These are phyloP conservation scores for Marisa cornuarietis DNA, from an alignment of 1,140 invertebrate genomes.

Conservation along the genomic window DNA sequence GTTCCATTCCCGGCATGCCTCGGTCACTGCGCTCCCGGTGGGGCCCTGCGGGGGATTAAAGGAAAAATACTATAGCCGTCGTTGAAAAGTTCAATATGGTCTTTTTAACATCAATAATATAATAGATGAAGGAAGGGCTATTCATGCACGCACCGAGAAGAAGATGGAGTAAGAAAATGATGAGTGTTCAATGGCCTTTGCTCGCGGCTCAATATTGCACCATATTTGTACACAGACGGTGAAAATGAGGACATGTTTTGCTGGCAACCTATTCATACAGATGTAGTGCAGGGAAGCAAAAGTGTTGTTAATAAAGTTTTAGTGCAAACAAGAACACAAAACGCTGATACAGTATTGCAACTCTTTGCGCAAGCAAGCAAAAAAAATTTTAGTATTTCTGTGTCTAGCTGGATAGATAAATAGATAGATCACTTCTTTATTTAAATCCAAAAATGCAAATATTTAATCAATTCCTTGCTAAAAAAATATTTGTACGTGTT, in stretches of 20 bases:
- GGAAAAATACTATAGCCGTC: neutral
- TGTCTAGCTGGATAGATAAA: neutral
- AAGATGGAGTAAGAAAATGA: neutral
- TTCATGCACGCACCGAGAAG: neutral
- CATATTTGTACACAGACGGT: no score
- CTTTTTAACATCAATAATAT: neutral
- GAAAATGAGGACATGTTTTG: no score
- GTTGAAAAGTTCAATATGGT: neutral
- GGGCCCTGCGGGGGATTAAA: constrained; percentile 4
- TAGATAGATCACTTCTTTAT: neutral
- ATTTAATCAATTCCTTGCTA: neutral
- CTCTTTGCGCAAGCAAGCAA: neutral
- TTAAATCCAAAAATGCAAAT: neutral
- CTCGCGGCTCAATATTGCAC: no score
- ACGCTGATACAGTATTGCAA: neutral
- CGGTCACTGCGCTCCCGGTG: neutral
- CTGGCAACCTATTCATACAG: no score
- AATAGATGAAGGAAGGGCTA: no score
- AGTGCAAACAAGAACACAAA: neutral
- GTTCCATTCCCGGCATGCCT: constrained; percentile 6
- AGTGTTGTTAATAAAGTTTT: neutral
- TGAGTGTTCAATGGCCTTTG: no score
- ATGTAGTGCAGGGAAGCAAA: no score
- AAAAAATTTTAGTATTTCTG: neutral
- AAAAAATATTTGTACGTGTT: neutral